Evolutionary conservation across 2,113 vertebrate genomes (phyloP).

Genomic region (Drymodes brunneopygia): DNA sequence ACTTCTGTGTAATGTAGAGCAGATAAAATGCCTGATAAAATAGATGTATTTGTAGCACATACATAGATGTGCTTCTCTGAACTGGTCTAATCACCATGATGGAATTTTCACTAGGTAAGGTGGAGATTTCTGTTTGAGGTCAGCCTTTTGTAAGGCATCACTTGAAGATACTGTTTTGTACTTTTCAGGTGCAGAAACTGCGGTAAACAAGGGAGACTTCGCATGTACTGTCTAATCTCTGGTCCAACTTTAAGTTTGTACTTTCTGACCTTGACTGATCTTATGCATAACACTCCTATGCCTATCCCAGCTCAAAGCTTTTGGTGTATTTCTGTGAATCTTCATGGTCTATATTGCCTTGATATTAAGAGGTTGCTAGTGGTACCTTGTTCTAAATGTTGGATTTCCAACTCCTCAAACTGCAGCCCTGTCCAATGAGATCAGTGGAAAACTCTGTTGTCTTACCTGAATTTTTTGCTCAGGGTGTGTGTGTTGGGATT

Average conservation of each 20-base stretch:
- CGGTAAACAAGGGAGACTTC: background rate
- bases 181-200: background rate
- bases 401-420: background rate
- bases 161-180: background rate
- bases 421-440: background rate
- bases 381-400: background rate
- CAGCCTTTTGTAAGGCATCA: too few species aligned
- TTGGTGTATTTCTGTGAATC: background rate
- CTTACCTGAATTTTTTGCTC: background rate
- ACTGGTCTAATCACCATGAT: background rate
- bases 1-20: background rate
- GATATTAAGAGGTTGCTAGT: background rate
- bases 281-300: background rate
- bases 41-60: background rate
- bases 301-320: background rate
- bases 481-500: fast-evolving
- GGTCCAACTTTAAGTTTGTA: background rate
- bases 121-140: background rate
- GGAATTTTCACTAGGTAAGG: background rate
- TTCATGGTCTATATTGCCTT: background rate
- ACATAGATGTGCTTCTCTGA: background rate
- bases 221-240: background rate
- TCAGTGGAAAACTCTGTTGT: background rate
- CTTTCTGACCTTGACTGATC: background rate
- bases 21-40: background rate